Percentiles rank a stretch among this genome's conserved stretches.
Conservation (phyloP, 2,888 invertebrate genomes). For the Andrena trimmerana region DNA sequence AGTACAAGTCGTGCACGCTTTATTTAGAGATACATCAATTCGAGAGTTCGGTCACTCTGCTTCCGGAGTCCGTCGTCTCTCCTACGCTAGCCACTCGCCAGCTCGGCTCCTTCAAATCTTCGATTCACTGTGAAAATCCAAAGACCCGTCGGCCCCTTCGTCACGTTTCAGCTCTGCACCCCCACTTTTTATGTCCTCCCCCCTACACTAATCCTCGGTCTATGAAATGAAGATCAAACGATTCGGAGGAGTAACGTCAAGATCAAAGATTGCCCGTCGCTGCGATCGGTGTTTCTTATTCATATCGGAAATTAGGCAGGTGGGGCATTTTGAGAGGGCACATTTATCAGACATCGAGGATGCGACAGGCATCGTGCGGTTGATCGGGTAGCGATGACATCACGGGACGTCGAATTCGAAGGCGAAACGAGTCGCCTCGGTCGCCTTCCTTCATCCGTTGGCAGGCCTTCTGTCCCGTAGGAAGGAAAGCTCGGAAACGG, state of each 20-base stretch:
- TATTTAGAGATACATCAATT: constrained; percentile 64
- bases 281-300: background rate
- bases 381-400: constrained; percentile 21
- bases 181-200: background rate
- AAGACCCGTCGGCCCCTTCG: background rate
- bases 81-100: background rate
- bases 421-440: constrained; percentile 45
- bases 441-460: constrained; percentile 39
- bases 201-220: background rate
- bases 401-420: constrained; percentile 1
- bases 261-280: background rate
- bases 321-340: too few relatives aligned
- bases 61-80: constrained; percentile 51
- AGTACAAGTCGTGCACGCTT: constrained; percentile 53
- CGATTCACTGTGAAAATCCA: background rate
- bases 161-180: too few relatives aligned
- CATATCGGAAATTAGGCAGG: background rate
- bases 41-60: constrained; percentile 46
- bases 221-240: background rate
- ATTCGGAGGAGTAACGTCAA: background rate
- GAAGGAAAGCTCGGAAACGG: constrained; percentile 73
- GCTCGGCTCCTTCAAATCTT: background rate
- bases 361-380: background rate
- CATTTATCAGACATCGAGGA: background rate
- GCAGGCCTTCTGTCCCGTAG: constrained; percentile 51